Conservation (phyloP, 1,140 invertebrate species). For the Idris sp. region DNA sequence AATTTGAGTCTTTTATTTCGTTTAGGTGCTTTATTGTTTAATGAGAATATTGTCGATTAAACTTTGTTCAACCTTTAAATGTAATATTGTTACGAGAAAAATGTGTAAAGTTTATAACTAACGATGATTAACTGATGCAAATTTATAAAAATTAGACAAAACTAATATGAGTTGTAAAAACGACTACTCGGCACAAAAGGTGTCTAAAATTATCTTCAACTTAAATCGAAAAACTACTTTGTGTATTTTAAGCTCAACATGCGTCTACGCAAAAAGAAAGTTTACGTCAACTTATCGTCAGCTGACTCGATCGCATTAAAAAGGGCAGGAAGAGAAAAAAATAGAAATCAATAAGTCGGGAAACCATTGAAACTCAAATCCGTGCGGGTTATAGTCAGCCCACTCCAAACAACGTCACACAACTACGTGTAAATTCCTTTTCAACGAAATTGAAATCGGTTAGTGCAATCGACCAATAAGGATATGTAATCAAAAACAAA, state of each 20-base stretch:
- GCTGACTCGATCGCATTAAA: conserved; percentile 17
- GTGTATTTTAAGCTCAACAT: too few relatives aligned
- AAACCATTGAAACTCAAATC: conserved; percentile 60
- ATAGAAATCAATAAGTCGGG: conserved; percentile 49
- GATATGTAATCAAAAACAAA: conserved; percentile 44
- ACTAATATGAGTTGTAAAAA: too few relatives aligned
- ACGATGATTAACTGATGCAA: too few relatives aligned
- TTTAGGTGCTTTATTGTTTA: conserved; percentile 29
- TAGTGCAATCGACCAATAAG: conserved; percentile 60
- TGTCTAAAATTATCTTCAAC: neutral
- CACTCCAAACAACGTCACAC: conserved; percentile 41
- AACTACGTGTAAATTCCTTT: conserved; percentile 11
- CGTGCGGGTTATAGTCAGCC: conserved; percentile 50
- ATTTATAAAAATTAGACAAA: too few relatives aligned
- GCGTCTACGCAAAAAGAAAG: conserved; percentile 32
- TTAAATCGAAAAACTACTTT: too few relatives aligned
- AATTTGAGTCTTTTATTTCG: conserved; percentile 30
- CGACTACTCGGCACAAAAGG: too few relatives aligned
- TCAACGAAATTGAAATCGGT: conserved; percentile 62
- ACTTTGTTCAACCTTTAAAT: conserved; percentile 15
- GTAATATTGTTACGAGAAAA: too few relatives aligned
- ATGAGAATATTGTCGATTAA: conserved; percentile 21
- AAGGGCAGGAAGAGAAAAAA: conserved; percentile 10
- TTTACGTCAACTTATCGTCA: conserved; percentile 7
- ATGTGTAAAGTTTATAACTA: too few relatives aligned